Evolutionary conservation across 2,113 vertebrate species (phyloP), one percentile per base, ranked within the genome.

Genomic region (Leptobrachium ailaonicum): DNA sequence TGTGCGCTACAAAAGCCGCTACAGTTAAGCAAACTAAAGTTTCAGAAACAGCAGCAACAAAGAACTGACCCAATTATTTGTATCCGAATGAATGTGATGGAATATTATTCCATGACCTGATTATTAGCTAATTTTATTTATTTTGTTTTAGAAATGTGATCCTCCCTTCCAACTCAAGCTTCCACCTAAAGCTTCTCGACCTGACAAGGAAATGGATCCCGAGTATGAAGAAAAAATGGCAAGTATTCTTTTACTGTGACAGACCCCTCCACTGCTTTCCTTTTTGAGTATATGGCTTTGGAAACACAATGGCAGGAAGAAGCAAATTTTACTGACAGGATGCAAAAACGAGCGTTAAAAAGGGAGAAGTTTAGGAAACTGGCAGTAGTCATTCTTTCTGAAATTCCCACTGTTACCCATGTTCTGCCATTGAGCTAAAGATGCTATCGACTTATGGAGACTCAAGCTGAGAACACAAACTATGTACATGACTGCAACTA

Each of bases 191-290:
- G 84, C 89, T 43, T 83, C 86, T 64, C 87, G 88, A 83, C 86
- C 86, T 84, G 93, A 94, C 62, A 92, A 91, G 84, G 90, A 93
- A 83, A 83, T 91, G 84, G 94, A 95, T 83, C 90, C 92, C 14
- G 94, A 95, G 85, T 95, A 95, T 82, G 93, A 96, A 84, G 93
- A 96, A 77, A 96, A 95, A 89, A 92, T 95, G 93, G 94, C 95
- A 85, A 93, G 92, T 86, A 66, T 82, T 40, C 20, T 42, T n/a
- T 40, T 44, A 45, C 6, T 40, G 63, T 53, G 53, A 66, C 62
- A 47, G 60, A 60, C 75, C 14, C 10, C 9, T 66, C 40, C n/a
- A 54, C 10, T 2, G 0, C 12, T 14, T 43, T 60, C 44, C 14
- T 40, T 62, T 44, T 40, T 70, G 11, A 66, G 69, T 83, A 50